Conservation (phyloP, 37 sponge, comb jelly and placozoan species). For the Hexactinellida sp. region DNA sequence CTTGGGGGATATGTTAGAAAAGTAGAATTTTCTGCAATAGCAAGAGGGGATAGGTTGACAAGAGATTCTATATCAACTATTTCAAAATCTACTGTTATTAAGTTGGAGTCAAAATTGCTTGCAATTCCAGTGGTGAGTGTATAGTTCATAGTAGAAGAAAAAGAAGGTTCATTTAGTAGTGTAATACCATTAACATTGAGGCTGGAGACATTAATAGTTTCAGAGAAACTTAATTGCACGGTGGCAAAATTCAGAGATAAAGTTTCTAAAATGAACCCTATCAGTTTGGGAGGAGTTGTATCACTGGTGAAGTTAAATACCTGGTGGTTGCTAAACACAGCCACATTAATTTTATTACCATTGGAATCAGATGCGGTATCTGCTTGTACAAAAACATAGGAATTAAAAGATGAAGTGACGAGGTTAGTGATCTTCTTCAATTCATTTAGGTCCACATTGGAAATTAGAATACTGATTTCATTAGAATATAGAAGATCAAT, state of each 20-base stretch:
- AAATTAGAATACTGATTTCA: conserved; percentile 32
- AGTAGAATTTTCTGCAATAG: background rate
- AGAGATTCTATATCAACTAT: background rate
- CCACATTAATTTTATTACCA: conserved; percentile 44
- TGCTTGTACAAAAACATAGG: conserved; percentile 52
- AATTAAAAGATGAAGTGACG: conserved; percentile 28
- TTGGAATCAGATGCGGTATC: conserved; percentile 44
- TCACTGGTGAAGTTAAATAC: conserved; percentile 24
- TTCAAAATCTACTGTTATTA: background rate
- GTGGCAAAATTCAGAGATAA: conserved; percentile 43
- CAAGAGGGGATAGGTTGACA: background rate
- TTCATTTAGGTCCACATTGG: conserved; percentile 46
- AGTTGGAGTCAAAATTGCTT: background rate
- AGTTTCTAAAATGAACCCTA: conserved; percentile 28
- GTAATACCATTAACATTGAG: conserved; percentile 45
- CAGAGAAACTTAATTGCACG: conserved; percentile 52
- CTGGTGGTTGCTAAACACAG: conserved; percentile 38
- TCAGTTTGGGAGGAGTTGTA: conserved; percentile 44
- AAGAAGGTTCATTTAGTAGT: conserved; percentile 28
- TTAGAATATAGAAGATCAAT: conserved; percentile 22
- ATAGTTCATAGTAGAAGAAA: background rate
- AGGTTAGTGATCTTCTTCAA: conserved; percentile 50
- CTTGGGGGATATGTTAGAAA: background rate
- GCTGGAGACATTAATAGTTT: conserved; percentile 46
- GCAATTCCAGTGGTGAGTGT: conserved; percentile 40